A percentile compares a stretch with the other conserved stretches of the same genome.
Conservation (phyloP, 2,888 invertebrate species). For the Caenorhabditis drosophilae region DNA sequence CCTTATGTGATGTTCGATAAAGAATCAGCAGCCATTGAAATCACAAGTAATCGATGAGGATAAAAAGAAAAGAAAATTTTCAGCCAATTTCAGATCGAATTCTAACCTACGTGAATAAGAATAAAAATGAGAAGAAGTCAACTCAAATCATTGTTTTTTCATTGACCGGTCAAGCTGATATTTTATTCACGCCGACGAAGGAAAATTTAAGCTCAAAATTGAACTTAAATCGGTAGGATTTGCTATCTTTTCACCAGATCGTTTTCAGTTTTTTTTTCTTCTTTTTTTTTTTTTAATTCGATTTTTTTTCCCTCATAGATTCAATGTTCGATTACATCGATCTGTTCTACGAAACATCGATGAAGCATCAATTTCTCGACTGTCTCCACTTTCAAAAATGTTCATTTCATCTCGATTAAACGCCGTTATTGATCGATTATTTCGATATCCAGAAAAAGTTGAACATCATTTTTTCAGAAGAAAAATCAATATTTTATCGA, state of each 20-base stretch:
- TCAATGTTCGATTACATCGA: conserved; percentile 61
- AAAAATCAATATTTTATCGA: neutral
- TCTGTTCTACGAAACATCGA: conserved; percentile 59
- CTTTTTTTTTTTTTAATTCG: too few species aligned
- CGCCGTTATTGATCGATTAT: conserved; percentile 58
- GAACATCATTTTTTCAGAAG: neutral
- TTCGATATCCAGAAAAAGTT: conserved; percentile 64
- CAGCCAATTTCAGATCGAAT: conserved; percentile 57
- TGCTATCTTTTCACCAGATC: too few species aligned
- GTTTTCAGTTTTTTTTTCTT: too few species aligned
- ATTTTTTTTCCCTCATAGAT: conserved; percentile 27
- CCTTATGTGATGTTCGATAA: conserved; percentile 62
- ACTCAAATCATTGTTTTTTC: conserved; percentile 63
- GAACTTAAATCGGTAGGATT: conserved; percentile 55
- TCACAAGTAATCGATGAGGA: conserved; percentile 45
- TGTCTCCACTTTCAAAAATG: conserved; percentile 66
- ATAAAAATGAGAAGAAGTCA: conserved; percentile 4
- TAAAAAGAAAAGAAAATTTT: neutral
- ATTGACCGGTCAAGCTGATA: conserved; percentile 64
- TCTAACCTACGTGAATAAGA: conserved; percentile 54
- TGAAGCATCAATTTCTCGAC: conserved; percentile 55
- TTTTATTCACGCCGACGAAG: conserved; percentile 51
- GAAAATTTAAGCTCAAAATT: conserved; percentile 57
- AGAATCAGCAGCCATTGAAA: conserved; percentile 58
- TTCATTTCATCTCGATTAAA: conserved; percentile 64